Evolutionary conservation across 2,113 vertebrate genomes (phyloP), one percentile per base, ranked within the genome.

Genomic region (Synchiropus splendidus): DNA sequence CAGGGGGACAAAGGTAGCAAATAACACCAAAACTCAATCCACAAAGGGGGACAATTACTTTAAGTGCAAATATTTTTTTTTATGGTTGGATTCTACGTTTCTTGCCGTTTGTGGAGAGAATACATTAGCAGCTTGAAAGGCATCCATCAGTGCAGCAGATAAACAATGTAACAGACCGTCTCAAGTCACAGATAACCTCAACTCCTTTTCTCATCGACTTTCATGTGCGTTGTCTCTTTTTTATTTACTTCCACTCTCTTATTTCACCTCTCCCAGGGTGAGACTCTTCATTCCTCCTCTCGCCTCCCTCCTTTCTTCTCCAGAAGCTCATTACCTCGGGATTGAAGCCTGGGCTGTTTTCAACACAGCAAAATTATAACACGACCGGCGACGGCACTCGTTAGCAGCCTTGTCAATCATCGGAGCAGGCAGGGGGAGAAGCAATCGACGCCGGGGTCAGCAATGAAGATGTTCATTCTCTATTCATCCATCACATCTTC

Each of bases 371-470:
- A 78, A 86, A 84, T 85, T 77, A 84, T 77, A 81, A 81, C 74
- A 59, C 62, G 74, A 64, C 54, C 65, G 39, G 63, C 83, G 83
- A 82, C 80, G 56, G 59, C 63, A 59, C 80, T 89, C 79, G 80
- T 88, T 87, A 89, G 74, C 61, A 48, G 57, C 39, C 43, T 72
- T 88, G 82, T 86, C 84, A 85, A 72, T 85, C 85, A 80, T 30
- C 44, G 16, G 10, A 39, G 49, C 50, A 32, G 62, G 64, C 63
- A 62, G 58, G 67, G 69, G 78, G 72, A 57, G 77, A 81, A 81
- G 85, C 78, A 79, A 51, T 47, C 57, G 73, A 54, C 62, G 51
- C 66, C 60, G 58, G 78, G 83, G 79, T 85, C 76, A 82, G 55
- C 70, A 72, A 85, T 58, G 65, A 83, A 83, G 76, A 80, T 62